Percentiles rank a stretch among this genome's conserved stretches.
These are phyloP conservation scores for Phrynocephalus guinanensis DNA, from an alignment of 2,797 vertebrate species.

Conservation along the genomic window DNA sequence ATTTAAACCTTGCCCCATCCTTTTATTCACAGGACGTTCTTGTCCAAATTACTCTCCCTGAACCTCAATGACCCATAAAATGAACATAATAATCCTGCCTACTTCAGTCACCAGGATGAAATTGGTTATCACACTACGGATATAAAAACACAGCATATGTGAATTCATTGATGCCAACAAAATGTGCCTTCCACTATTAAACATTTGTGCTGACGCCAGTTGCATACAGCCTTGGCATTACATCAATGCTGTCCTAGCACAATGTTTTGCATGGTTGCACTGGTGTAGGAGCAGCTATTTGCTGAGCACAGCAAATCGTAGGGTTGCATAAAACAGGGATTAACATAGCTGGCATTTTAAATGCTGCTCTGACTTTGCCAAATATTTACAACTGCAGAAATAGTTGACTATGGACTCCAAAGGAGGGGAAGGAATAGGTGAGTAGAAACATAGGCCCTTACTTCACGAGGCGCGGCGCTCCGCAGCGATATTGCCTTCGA, in stretches of 20 bases:
- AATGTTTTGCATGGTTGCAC: conserved; percentile 21
- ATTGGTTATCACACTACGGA: background rate
- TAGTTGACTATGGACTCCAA: background rate
- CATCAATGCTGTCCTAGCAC: background rate
- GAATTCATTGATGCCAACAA: conserved; percentile 5
- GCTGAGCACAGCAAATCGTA: background rate
- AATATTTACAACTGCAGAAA: conserved; percentile 1
- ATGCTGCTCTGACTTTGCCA: background rate
- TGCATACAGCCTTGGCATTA: background rate
- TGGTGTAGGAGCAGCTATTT: background rate
- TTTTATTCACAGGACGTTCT: background rate
- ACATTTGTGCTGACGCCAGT: background rate
- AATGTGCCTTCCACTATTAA: conserved; percentile 1
- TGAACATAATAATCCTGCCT: conserved; percentile 11
- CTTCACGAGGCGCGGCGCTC: too few relatives aligned
- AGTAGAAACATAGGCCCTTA: too few relatives aligned
- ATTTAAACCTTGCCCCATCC: background rate
- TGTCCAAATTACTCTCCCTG: conserved; percentile 11
- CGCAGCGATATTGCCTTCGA: too few relatives aligned
- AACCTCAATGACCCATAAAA: conserved; percentile 24
- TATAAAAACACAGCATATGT: conserved; percentile 23
- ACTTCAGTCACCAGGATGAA: conserved; percentile 10
- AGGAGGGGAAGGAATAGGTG: background rate
- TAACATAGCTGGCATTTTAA: background rate
- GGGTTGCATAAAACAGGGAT: background rate